Base-by-base conservation (phyloP, 1,140 invertebrate species). In the Drosophila parvula region DNA sequence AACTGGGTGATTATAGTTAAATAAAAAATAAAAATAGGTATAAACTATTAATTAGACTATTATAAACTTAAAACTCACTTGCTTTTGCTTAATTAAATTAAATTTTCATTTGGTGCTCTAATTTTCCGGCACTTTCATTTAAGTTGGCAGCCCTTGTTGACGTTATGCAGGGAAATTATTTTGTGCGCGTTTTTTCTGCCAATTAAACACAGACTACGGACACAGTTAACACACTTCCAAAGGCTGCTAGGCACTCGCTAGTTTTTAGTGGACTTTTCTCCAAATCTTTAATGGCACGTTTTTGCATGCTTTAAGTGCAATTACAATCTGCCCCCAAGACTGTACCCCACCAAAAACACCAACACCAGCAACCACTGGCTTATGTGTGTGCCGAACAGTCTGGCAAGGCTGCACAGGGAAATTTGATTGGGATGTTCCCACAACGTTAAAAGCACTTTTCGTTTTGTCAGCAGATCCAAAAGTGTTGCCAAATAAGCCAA, bases 371-470 rank as follows among this genome's bases (percentile, higher is more conserved):
- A n/a, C 5, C n/a, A 34, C 9, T 4, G 3, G 30, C 38, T 9
- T 50, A 30, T 38, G 28, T 58, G 53, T 58, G 65, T 34, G 16
- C 4, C 16, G 7, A n/a, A n/a, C 32, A 22, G 27, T 70, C 65
- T 76, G 74, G 74, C 74, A 78, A 63, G 30, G 58, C 47, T n/a
- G 30, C 12, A 6, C 0, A 8, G 64, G 70, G 58, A 80, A 55
- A 77, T 68, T 69, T 58, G 30, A 55, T 44, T 82, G 60, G 74
- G 74, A 68, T 68, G 74, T 78, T 89, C 64, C 67, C 68, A 59
- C 51, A 70, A 58, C 65, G 60, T 64, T 74, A 79, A 80, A 78
- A 65, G 75, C 41, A 61, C 63, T 62, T 75, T 50, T 76, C 41
- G 64, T 22, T 79, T 77, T 51, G 61, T 77, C 36, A 70, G 44